phyloP scores from a whole-genome alignment of 2,113 vertebrate genomes.

The Meriones unguiculatus region DNA sequence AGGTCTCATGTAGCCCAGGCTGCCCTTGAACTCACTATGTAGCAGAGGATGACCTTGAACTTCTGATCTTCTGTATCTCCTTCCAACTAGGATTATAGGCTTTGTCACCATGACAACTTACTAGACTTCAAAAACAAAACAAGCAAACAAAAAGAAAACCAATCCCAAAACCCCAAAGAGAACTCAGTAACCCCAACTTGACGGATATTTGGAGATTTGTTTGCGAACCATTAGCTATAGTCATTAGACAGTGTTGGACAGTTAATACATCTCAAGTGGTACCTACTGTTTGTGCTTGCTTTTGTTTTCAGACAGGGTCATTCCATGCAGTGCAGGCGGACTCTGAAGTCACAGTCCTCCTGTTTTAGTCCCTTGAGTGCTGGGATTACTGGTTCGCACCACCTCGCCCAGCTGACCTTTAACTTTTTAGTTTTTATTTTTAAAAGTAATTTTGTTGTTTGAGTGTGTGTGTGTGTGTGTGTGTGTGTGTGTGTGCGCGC shows the following conservation, averaged over 20 bases:
- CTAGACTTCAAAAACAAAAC: background rate
- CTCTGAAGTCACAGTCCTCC: background rate
- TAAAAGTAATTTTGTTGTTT: background rate
- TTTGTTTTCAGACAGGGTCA: background rate
- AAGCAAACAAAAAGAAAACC: background rate
- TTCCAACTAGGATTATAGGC: background rate
- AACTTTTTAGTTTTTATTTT: background rate
- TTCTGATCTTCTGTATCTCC: background rate
- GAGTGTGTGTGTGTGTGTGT: no score
- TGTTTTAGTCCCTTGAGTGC: background rate
- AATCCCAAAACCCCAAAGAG: background rate
- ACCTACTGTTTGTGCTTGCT: background rate
- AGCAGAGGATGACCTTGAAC: background rate
- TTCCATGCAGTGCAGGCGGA: background rate
- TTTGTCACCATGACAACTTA: background rate
- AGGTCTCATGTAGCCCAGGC: background rate
- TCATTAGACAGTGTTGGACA: background rate
- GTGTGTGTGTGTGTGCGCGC: no score
- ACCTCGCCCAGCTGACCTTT: background rate
- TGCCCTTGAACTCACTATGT: background rate
- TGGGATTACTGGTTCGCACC: background rate
- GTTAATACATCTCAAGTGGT: background rate
- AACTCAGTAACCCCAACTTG: background rate
- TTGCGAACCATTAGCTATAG: background rate
- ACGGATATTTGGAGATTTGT: slow-evolving; percentile 44